Evolutionary conservation across 2,797 vertebrate genomes (phyloP), one percentile per base, ranked within the genome.

Genomic region (Paguma larvata): DNA sequence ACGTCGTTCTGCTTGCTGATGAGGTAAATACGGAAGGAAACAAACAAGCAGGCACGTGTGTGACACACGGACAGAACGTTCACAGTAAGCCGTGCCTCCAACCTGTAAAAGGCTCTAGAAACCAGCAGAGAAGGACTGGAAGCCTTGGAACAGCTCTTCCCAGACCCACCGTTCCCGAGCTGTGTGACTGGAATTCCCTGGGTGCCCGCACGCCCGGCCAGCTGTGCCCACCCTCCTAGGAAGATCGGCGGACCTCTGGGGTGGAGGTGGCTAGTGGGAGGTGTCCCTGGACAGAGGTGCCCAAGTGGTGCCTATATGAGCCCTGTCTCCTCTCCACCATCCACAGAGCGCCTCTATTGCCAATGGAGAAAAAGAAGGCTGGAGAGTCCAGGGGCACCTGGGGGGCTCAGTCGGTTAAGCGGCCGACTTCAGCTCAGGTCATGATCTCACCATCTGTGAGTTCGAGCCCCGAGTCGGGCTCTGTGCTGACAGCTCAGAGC

Each of bases 81-180:
- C 32, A 62, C 53, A 5, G 9, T 62, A 77, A 78, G 85, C 79
- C 11, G 56, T 34, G 18, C 65, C 53, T 72, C 73, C 56, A 73
- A 44, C 15, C 53, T 65, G 23, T 3, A 80, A 27, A 80, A 65
- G 6, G 27, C 25, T 14, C 53, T 38, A 86, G 48, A 86, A 86
- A 89, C 72, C 2, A 25, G 51, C 15, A 30, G 10, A 65, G 21
- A 93, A 53, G 41, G 90, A 53, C 41, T 5, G 13, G 89, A 68
- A 68, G 12, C 48, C 21, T 75, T 68, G 41, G 56, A 84, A 84
- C n/a, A 84, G 53, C 41, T 51, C 85, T 59, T 89, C 62, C 48
- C 27, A 44, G 41, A 67, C 12, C 53, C 62, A 27, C 0, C 0
- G 68, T 38, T 38, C n/a, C 51, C 0, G 0, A 84, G 48, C 25